Evolutionary conservation across 2,888 invertebrate species (phyloP), one percentile per base, ranked within the genome.

Genomic region (Lasioglossum marginatum): DNA sequence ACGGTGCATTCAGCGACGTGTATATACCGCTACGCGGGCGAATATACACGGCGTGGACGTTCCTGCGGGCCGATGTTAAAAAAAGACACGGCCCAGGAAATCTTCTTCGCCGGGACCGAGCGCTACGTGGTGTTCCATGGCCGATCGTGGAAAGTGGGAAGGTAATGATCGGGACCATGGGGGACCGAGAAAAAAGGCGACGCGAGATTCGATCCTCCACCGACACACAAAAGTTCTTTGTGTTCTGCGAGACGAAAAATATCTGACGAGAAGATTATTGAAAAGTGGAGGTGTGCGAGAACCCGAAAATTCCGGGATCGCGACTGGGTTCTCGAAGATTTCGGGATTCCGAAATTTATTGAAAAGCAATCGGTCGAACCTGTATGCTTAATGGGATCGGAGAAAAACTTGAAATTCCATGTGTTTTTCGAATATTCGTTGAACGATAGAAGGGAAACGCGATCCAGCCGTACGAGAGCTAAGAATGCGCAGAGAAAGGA

Each of bases 1-100:
- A 75, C 87, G 83, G 83, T 88, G 87, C 87, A 91, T 91, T 90
- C 91, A 91, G 82, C 86, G 75, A 83, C 90, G 88, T 86, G 87
- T 90, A 88, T 85, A 85, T 92, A 91, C 91, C 91, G 91, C 87
- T 91, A 91, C 71, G 71, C 86, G 89, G 63, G 91, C 89, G 88
- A 86, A 88, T 85, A 90, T 87, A 90, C 84, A 75, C 83, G 84
- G 60, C 43, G 81, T 75, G 82, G 87, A 87, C 88, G 87, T 90
- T 90, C 87, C 85, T 85, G 80, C 83, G 74, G 81, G 43, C 60
- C 74, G 75, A 79, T 23, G 82, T 60, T 72, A 72, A 77, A 88
- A 82, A 90, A 85, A 88, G 78, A 74, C 82, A 81, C 80, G 79
- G 81, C 83, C 72, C 85, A 79, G 89, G 89, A 89, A 91, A 90